These are phyloP conservation scores for Steinernema khuongi DNA, from an alignment of 1,140 invertebrate genomes.

Conservation along the genomic window DNA sequence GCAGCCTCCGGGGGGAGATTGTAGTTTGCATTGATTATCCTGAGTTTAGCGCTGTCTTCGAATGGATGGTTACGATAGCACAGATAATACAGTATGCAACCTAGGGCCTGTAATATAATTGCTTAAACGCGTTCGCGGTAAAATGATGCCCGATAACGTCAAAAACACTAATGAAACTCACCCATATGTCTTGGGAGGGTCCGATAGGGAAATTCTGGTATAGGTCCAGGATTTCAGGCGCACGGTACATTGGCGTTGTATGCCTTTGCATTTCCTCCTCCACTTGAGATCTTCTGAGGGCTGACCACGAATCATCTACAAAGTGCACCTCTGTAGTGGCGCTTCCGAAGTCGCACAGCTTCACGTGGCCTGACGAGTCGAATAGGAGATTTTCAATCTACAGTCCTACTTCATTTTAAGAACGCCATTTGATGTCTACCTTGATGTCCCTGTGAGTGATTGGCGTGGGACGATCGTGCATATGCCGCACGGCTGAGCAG, in stretches of 20 bases:
- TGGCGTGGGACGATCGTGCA: constrained; percentile 81
- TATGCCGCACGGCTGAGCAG: constrained; percentile 79
- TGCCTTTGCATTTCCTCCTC: constrained; percentile 77
- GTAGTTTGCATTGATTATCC: constrained; percentile 91
- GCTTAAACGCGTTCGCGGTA: constrained; percentile 13
- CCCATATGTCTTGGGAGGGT: constrained; percentile 80
- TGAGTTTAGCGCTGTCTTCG: constrained; percentile 88
- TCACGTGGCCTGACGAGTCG: constrained; percentile 74
- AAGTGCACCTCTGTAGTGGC: constrained; percentile 76
- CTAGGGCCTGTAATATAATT: constrained; percentile 68
- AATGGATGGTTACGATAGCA: constrained; percentile 93
- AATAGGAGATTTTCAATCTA: constrained; percentile 72
- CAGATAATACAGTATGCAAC: constrained; percentile 85
- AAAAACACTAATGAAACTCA: constrained; percentile 42
- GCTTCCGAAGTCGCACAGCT: constrained; percentile 98
- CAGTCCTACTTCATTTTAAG: constrained; percentile 7
- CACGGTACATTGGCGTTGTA: constrained; percentile 69
- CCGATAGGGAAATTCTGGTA: constrained; percentile 92
- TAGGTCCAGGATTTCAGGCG: constrained; percentile 93
- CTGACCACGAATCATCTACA: constrained; percentile 83
- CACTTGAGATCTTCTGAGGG: constrained; percentile 78
- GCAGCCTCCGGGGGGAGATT: constrained; percentile 74
- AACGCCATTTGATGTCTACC: constrained; percentile 64
- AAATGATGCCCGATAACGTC: too few relatives aligned
- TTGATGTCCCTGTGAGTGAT: constrained; percentile 89